phyloP scores from a whole-genome alignment of 30 jellyfish, hydroid and myxozoan genomes.

The Chironex yamaguchii region DNA sequence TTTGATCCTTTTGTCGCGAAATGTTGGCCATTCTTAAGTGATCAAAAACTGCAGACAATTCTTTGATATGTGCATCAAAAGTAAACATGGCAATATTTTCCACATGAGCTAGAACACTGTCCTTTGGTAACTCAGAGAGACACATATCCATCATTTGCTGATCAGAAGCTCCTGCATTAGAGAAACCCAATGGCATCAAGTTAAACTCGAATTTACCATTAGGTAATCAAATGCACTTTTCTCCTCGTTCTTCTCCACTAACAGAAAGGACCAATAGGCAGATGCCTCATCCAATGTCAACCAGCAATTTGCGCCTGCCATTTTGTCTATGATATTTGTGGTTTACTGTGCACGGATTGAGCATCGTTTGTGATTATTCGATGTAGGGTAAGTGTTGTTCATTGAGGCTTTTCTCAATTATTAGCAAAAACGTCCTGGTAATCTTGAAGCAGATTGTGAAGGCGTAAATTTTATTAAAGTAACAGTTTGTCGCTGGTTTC shows the following conservation, averaged over 20 bases:
- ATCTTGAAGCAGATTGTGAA: too few relatives aligned
- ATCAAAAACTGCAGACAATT: not conserved
- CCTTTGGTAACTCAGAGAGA: not conserved
- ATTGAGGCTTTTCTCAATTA: too few relatives aligned
- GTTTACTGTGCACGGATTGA: not conserved
- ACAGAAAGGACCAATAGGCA: not conserved
- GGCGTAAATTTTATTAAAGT: too few relatives aligned
- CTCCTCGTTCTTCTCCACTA: not conserved
- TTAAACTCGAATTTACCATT: not conserved
- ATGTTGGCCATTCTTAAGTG: not conserved
- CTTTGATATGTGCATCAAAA: not conserved
- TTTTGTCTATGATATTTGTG: not conserved
- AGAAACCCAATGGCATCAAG: not conserved
- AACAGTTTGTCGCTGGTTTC: too few relatives aligned
- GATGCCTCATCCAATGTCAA: not conserved
- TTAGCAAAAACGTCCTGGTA: too few relatives aligned
- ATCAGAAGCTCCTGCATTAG: not conserved
- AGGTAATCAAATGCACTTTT: not conserved
- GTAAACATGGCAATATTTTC: not conserved
- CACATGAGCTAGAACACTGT: not conserved
- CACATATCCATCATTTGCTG: not conserved
- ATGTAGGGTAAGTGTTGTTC: too few relatives aligned
- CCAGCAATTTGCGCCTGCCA: not conserved
- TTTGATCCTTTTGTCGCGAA: conserved; percentile 3
- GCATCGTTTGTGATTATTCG: not conserved